Percentiles rank a stretch among this genome's conserved stretches.
These are phyloP conservation scores for Eclectus roratus DNA, from an alignment of 2,113 vertebrate species.

Conservation along the genomic window DNA sequence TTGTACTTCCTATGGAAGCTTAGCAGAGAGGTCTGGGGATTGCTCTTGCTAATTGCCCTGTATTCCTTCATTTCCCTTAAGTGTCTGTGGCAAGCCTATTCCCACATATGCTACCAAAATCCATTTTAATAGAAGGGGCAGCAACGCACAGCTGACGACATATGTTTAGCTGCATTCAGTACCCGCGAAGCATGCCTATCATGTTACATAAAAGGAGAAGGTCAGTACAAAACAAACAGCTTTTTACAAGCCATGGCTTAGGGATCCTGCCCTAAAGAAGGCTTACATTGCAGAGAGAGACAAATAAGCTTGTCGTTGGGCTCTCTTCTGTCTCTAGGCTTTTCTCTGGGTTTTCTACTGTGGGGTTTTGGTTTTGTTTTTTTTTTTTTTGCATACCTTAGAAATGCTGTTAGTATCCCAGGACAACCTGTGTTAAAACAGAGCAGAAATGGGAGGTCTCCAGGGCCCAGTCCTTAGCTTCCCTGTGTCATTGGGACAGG, in stretches of 20 bases:
- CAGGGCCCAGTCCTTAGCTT: background rate
- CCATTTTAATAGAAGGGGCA: constrained; percentile 66
- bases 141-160: constrained; percentile 74
- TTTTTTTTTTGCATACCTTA: constrained; percentile 35
- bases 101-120: constrained; percentile 77
- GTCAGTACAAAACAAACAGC: constrained; percentile 74
- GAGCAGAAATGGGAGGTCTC: background rate
- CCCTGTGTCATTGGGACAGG: background rate
- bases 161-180: constrained; percentile 71
- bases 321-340: constrained; percentile 8
- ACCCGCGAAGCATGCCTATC: constrained; percentile 70
- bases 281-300: constrained; percentile 1
- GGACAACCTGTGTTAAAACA: constrained; percentile 56
- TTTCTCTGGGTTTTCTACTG: background rate
- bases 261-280: constrained; percentile 64
- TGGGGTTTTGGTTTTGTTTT: background rate
- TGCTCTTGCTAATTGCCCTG: constrained; percentile 74
- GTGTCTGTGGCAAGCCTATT: constrained; percentile 64
- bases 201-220: constrained; percentile 73
- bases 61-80: constrained; percentile 67
- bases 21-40: constrained; percentile 42
- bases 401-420: constrained; percentile 65
- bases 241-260: constrained; percentile 72
- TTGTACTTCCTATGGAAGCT: constrained; percentile 67
- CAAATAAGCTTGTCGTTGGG: constrained; percentile 46